Conservation (phyloP, 2,797 vertebrate genomes). For the Heteromormyrus szaboi region DNA sequence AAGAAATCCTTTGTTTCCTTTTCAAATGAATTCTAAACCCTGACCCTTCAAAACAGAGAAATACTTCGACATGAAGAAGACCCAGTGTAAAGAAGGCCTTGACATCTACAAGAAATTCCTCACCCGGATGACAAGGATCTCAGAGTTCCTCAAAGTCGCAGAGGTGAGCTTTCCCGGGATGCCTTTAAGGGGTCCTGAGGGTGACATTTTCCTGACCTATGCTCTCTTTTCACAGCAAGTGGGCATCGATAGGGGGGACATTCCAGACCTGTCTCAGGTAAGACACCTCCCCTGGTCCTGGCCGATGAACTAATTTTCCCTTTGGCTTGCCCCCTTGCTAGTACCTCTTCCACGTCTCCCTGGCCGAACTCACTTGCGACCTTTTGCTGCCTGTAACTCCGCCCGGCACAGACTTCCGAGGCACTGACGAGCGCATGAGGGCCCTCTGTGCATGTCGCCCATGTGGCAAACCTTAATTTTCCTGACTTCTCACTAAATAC, state of each 20-base stretch:
- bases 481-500: constrained; percentile 44
- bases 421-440: constrained; percentile 52
- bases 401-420: constrained; percentile 14
- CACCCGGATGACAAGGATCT: constrained; percentile 97
- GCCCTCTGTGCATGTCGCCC: constrained; percentile 54
- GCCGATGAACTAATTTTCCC: neutral
- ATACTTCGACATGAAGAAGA: constrained; percentile 99
- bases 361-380: constrained; percentile 26
- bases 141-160: constrained; percentile 98
- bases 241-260: constrained; percentile 97
- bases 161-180: constrained; percentile 68
- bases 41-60: constrained; percentile 71
- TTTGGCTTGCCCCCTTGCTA: constrained; percentile 3
- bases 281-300: constrained; percentile 23
- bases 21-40: neutral
- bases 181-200: neutral
- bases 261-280: constrained; percentile 98
- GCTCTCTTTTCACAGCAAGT: constrained; percentile 76
- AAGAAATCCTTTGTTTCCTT: neutral
- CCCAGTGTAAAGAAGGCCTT: constrained; percentile 96
- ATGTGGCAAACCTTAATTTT: constrained; percentile 36
- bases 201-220: neutral
- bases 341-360: constrained; percentile 3
- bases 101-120: constrained; percentile 99
- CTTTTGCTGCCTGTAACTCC: constrained; percentile 24